A percentile compares a stretch with the other conserved stretches of the same genome.
phyloP scores from a whole-genome alignment of 2,113 vertebrate genomes.

The Hemiprocne comata region DNA sequence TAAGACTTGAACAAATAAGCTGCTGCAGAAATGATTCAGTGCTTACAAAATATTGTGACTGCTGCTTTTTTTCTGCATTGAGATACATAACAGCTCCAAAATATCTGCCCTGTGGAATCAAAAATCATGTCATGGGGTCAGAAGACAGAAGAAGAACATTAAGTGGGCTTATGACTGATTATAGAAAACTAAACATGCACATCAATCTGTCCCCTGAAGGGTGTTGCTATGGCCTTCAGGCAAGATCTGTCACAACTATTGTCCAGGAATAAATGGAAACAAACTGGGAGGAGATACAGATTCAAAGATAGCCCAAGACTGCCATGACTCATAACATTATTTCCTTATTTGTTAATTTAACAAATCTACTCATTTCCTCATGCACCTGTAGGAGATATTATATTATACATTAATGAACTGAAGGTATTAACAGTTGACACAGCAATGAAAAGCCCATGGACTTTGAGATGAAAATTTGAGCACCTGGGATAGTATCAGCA shows the following conservation, averaged over 20 bases:
- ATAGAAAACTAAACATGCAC: background rate
- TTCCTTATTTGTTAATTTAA: background rate
- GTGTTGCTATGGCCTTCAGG: background rate
- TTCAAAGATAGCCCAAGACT: background rate
- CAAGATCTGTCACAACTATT: background rate
- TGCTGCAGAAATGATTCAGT: background rate
- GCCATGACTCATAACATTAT: background rate
- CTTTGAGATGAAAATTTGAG: background rate
- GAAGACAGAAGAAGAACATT: background rate
- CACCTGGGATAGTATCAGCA: background rate
- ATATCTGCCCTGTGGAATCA: background rate
- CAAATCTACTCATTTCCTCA: background rate
- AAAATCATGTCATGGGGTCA: background rate
- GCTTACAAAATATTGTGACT: background rate
- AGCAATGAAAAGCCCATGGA: background rate
- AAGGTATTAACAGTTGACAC: background rate
- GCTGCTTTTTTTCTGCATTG: too few species aligned
- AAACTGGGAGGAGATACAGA: background rate
- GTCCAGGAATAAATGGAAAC: background rate
- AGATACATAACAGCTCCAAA: background rate
- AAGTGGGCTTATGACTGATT: background rate
- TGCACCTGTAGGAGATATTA: background rate
- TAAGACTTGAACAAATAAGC: background rate
- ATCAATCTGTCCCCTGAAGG: background rate
- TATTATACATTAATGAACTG: background rate